These are phyloP conservation scores for Lysiphlebus fabarum DNA, from an alignment of 1,140 invertebrate genomes.

Conservation along the genomic window DNA sequence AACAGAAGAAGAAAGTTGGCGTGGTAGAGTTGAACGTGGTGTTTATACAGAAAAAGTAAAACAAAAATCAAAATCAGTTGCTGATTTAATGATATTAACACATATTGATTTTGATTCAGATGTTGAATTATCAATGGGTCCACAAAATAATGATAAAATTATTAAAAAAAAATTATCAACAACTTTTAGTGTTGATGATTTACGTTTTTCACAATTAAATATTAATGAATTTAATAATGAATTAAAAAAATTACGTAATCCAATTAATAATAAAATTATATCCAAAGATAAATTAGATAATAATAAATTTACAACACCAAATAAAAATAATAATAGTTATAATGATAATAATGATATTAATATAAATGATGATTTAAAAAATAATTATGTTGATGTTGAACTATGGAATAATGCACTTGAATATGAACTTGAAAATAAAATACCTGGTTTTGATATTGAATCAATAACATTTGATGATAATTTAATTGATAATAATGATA, in stretches of 20 bases:
- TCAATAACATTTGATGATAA: slow-evolving; percentile 32
- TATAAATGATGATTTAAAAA: slow-evolving; percentile 12
- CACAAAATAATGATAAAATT: slow-evolving; percentile 39
- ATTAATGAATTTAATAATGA: slow-evolving; percentile 59
- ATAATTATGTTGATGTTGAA: slow-evolving; percentile 36
- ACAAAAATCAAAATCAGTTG: slow-evolving; percentile 67
- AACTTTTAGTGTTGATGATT: slow-evolving; percentile 59
- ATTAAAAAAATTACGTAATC: slow-evolving; percentile 55
- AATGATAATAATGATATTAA: neutral
- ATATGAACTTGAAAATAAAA: slow-evolving; percentile 40
- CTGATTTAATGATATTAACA: slow-evolving; percentile 72
- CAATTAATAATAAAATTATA: slow-evolving; percentile 30
- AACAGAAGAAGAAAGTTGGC: slow-evolving; percentile 68
- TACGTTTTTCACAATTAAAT: slow-evolving; percentile 50
- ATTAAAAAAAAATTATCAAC: slow-evolving; percentile 40
- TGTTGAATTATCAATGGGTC: slow-evolving; percentile 54
- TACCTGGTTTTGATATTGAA: slow-evolving; percentile 36
- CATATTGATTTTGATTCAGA: slow-evolving; percentile 69
- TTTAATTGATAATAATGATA: slow-evolving; percentile 1
- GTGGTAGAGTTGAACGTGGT: slow-evolving; percentile 61
- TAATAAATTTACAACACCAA: slow-evolving; percentile 25
- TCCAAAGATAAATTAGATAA: neutral
- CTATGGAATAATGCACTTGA: slow-evolving; percentile 46
- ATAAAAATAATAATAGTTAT: too few species aligned
- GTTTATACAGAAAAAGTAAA: slow-evolving; percentile 68